These are phyloP conservation scores for Brachymystax lenok DNA, from an alignment of 2,797 vertebrate species.

Conservation along the genomic window DNA sequence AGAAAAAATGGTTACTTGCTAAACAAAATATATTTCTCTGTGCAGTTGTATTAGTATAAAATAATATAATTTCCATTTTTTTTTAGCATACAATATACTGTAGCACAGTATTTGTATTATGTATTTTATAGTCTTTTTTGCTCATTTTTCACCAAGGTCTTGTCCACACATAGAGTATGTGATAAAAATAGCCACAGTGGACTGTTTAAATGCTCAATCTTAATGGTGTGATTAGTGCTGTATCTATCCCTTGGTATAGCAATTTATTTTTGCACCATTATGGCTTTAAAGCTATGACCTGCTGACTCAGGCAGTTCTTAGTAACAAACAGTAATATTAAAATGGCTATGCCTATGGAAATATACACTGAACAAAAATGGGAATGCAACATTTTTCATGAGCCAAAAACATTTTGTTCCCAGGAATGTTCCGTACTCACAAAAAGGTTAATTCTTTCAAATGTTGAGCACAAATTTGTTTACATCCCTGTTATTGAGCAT, in stretches of 20 bases:
- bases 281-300: slow-evolving; percentile 70
- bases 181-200: slow-evolving; percentile 68
- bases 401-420: rapidly evolving
- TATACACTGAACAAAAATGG: slow-evolving; percentile 23
- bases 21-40: too few species aligned
- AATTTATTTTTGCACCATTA: slow-evolving; percentile 76
- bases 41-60: too few species aligned
- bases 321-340: slow-evolving; percentile 76
- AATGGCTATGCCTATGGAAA: slow-evolving; percentile 68
- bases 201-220: slow-evolving; percentile 63
- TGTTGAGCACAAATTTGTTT: too few species aligned
- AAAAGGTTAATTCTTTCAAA: too few species aligned
- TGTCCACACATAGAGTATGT: slow-evolving; percentile 54
- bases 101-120: too few species aligned
- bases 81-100: too few species aligned
- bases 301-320: slow-evolving; percentile 74
- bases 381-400: too few species aligned
- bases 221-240: slow-evolving; percentile 75
- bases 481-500: too few species aligned
- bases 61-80: too few species aligned
- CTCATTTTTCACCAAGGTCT: slow-evolving; percentile 49
- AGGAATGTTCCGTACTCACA: too few species aligned
- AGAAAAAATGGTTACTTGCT: too few species aligned
- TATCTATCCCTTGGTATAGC: slow-evolving; percentile 67
- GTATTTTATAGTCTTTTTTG: too few species aligned